Conservation (phyloP, 1,140 invertebrate genomes). For the Drepana arcuata region DNA sequence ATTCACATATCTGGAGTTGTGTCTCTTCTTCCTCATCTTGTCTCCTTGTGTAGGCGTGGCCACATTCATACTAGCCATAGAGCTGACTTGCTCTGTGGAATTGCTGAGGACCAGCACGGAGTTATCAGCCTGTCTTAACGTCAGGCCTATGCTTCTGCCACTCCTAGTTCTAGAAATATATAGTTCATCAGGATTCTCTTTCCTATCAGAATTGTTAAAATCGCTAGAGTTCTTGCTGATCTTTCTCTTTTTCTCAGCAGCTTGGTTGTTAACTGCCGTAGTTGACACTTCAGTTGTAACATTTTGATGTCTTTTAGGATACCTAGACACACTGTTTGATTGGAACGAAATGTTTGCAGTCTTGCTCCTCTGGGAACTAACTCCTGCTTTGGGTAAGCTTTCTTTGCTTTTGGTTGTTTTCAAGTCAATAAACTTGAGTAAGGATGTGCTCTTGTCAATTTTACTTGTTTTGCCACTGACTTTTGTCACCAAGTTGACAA, state of each 20-base stretch:
- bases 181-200: constrained; percentile 38
- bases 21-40: constrained; percentile 6
- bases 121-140: constrained; percentile 23
- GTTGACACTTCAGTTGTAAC: constrained; percentile 10
- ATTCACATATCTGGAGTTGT: constrained; percentile 11
- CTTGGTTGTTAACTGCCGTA: constrained; percentile 7
- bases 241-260: constrained; percentile 16
- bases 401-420: constrained; percentile 19
- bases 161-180: constrained; percentile 42
- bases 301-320: constrained; percentile 41
- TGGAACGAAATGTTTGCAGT: constrained; percentile 38
- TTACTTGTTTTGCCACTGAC: constrained; percentile 27
- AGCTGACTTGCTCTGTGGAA: constrained; percentile 36
- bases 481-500: constrained; percentile 44
- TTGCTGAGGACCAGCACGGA: constrained; percentile 34
- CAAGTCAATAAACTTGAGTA: constrained; percentile 40
- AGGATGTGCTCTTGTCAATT: constrained; percentile 38
- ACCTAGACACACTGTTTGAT: constrained; percentile 41
- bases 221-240: constrained; percentile 13
- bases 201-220: constrained; percentile 27
- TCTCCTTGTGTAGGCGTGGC: constrained; percentile 12
- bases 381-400: constrained; percentile 12
- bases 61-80: constrained; percentile 38
- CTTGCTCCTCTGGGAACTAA: constrained; percentile 8
- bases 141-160: constrained; percentile 29